Conservation (phyloP, 1,140 invertebrate species). For the Drosophila pachea region DNA sequence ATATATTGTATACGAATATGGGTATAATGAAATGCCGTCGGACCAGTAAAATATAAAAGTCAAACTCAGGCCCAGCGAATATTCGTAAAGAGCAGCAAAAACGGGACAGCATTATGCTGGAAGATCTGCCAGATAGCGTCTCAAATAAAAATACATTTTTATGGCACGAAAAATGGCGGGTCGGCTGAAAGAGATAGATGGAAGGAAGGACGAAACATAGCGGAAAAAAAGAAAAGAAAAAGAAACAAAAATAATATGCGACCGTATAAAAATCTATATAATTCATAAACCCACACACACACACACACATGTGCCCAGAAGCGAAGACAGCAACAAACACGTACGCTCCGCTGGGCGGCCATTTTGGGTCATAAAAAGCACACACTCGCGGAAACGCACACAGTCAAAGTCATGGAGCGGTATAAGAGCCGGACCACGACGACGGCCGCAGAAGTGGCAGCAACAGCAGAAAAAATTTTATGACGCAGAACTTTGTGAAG, state of each 20-base stretch:
- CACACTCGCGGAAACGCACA: conserved; percentile 46
- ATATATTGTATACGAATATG: conserved; percentile 27
- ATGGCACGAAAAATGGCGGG: conserved; percentile 44
- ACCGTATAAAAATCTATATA: conserved; percentile 77
- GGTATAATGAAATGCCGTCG: conserved; percentile 30
- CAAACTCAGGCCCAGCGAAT: conserved; percentile 37
- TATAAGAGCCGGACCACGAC: conserved; percentile 64
- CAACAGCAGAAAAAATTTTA: conserved; percentile 73
- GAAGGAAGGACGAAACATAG: conserved; percentile 19
- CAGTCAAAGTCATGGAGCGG: conserved; percentile 26
- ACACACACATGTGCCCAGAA: background rate
- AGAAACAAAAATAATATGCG: conserved; percentile 74
- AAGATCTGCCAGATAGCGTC: conserved; percentile 53
- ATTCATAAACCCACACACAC: conserved; percentile 66
- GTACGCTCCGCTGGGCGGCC: conserved; percentile 68
- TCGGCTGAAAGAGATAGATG: conserved; percentile 11
- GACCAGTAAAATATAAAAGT: conserved; percentile 41
- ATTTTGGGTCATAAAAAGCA: conserved; percentile 76
- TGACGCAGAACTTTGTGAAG: conserved; percentile 74
- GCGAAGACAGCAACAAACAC: conserved; percentile 52
- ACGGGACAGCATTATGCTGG: conserved; percentile 36
- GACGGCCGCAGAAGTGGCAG: conserved; percentile 61
- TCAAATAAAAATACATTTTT: conserved; percentile 74
- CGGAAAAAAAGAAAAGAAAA: conserved; percentile 46
- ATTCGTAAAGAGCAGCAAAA: conserved; percentile 43